Conservation (phyloP, 2,888 invertebrate genomes). For the Phengaris alcon region DNA sequence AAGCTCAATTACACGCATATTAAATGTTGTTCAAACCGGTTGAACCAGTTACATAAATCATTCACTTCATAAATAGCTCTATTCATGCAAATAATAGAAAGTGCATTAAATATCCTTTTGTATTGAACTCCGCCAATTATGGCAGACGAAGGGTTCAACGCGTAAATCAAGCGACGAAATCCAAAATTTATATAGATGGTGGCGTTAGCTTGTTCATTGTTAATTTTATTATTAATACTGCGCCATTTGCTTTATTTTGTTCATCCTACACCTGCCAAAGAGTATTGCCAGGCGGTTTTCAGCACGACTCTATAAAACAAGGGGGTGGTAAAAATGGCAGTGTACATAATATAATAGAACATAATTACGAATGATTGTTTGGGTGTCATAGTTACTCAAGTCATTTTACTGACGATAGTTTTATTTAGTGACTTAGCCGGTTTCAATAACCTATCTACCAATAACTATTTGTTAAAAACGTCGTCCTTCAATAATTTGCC, state of each 20-base stretch:
- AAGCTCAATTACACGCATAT: constrained; percentile 34
- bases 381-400: background rate
- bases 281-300: background rate
- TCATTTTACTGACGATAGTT: background rate
- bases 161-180: constrained; percentile 64
- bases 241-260: constrained; percentile 48
- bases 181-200: constrained; percentile 68
- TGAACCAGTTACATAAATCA: constrained; percentile 45
- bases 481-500: no score
- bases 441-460: no score
- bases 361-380: background rate
- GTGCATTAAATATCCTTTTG: constrained; percentile 54
- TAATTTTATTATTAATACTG: constrained; percentile 61
- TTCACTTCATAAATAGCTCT: constrained; percentile 43
- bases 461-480: no score
- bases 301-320: background rate
- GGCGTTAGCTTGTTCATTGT: constrained; percentile 44
- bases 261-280: background rate
- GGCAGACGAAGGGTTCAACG: constrained; percentile 47
- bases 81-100: constrained; percentile 40
- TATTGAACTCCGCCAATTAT: constrained; percentile 64
- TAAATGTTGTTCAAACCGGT: constrained; percentile 32
- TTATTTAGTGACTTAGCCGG: no score
- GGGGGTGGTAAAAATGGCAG: background rate
- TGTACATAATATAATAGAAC: background rate